Percentiles rank a stretch among this genome's conserved stretches.
Evolutionary conservation across 2,888 invertebrate genomes (phyloP).

Genomic region (Rhaphigaster nebulosa): DNA sequence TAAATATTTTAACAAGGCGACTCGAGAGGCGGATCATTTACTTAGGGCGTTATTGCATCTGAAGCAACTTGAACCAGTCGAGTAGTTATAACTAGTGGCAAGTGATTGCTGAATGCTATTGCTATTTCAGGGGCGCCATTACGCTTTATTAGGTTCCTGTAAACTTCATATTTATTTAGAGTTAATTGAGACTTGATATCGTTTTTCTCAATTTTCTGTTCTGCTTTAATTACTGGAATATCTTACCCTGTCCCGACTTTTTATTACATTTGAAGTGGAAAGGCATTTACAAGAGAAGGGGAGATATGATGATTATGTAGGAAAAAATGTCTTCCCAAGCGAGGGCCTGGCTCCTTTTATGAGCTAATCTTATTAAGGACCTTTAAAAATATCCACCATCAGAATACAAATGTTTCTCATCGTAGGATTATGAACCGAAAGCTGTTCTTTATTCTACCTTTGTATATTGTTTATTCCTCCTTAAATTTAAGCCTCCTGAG

Average conservation of each 20-base stretch:
- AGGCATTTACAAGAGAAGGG: background rate
- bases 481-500: background rate
- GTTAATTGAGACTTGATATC: background rate
- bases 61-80: too few relatives aligned
- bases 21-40: too few relatives aligned
- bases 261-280: background rate
- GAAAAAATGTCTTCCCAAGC: background rate
- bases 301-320: slow-evolving; percentile 17
- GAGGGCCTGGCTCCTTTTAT: slow-evolving; percentile 18
- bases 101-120: background rate
- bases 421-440: background rate
- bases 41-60: too few relatives aligned
- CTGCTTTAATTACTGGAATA: background rate
- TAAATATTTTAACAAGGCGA: too few relatives aligned
- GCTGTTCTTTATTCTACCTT: background rate
- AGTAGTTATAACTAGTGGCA: background rate
- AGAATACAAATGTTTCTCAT: slow-evolving; percentile 41
- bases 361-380: slow-evolving; percentile 26
- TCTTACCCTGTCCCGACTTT: background rate
- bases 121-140: background rate
- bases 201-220: background rate
- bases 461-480: background rate
- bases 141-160: too few relatives aligned
- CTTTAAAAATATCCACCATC: slow-evolving; percentile 32
- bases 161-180: too few relatives aligned